Base-by-base conservation (phyloP, 2,888 invertebrate genomes). In the Listrodromus nycthemerus region DNA sequence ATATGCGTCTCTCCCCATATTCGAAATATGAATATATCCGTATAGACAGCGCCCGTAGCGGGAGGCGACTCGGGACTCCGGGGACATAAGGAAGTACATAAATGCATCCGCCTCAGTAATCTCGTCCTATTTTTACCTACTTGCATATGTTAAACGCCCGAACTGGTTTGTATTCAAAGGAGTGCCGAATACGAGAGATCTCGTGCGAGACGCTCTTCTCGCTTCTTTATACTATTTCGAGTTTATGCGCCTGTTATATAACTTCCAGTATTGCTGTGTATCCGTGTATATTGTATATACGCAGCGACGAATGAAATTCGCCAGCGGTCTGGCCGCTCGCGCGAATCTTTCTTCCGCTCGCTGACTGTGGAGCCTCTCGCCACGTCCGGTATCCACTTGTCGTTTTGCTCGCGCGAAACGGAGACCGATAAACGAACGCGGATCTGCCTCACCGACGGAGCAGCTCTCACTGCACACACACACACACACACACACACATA, bases 81-180 rank as follows among this genome's bases (percentile, higher is more conserved):
- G 13, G 61, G 58, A 37, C 52, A 74, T 73, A 73, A 73, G 73
- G 66, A 66, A 65, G 67, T 74, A 83, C 41, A 76, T 76, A 75
- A 80, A 76, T 76, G 80, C 80, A 83, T 76, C 66, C 41, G 50
- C 48, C 70, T 71, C 55, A 50, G 70, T 73, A 58, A 58, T 73
- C 71, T 45, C 71, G 37, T 24, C 67, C 71, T 66, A 66, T 66
- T 66, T 73, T 71, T 67, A 41, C 66, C 78, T 66, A 80, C 80
- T 80, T 83, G 71, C 76, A 83, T 76, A 83, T 80, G 80, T 80
- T 83, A 80, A 83, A 71, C 76, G 83, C 80, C 76, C 83, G 71
- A 76, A 73, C 80, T 83, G 76, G 66, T 83, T 83, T 80, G 80
- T 83, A 83, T 83, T 83, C 83, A 83, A 69, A 83, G 69, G 71